A percentile compares a stretch with the other conserved stretches of the same genome.
Evolutionary conservation across 2,113 vertebrate genomes (phyloP).

Genomic region (Zosterops lateralis): DNA sequence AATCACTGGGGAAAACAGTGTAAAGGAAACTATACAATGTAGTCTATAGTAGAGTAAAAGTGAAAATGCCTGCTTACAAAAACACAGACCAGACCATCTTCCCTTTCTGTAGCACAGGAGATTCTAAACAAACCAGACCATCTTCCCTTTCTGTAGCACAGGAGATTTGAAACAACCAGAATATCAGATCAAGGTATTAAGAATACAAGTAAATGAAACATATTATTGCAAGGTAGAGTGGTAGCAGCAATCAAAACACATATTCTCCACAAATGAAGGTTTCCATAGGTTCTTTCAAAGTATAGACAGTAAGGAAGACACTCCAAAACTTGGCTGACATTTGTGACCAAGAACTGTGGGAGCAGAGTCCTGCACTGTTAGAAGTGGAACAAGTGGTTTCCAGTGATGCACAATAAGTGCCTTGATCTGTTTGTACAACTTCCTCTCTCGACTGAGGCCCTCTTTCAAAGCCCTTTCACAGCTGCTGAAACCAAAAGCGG

Average conservation of each 20-base stretch:
- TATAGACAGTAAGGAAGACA: background rate
- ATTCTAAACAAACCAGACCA: background rate
- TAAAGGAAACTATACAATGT: constrained; percentile 70
- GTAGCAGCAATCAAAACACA: background rate
- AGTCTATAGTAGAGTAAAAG: background rate
- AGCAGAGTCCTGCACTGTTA: background rate
- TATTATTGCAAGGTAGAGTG: background rate
- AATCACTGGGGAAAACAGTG: constrained; percentile 69
- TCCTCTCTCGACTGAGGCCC: background rate
- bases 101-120: background rate
- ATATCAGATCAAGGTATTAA: background rate
- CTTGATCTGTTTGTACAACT: background rate
- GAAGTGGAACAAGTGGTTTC: background rate
- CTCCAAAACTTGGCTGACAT: background rate
- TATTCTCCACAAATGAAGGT: background rate
- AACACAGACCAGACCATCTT: background rate
- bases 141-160: background rate
- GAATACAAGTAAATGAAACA: background rate
- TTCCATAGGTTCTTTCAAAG: background rate
- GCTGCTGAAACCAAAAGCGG: background rate
- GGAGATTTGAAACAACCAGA: background rate
- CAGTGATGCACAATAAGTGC: background rate
- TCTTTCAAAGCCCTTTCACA: background rate
- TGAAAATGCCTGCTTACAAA: background rate
- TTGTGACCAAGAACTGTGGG: background rate